These are phyloP conservation scores for Meloidogyne floridensis DNA, from an alignment of 1,140 invertebrate genomes.

Conservation along the genomic window DNA sequence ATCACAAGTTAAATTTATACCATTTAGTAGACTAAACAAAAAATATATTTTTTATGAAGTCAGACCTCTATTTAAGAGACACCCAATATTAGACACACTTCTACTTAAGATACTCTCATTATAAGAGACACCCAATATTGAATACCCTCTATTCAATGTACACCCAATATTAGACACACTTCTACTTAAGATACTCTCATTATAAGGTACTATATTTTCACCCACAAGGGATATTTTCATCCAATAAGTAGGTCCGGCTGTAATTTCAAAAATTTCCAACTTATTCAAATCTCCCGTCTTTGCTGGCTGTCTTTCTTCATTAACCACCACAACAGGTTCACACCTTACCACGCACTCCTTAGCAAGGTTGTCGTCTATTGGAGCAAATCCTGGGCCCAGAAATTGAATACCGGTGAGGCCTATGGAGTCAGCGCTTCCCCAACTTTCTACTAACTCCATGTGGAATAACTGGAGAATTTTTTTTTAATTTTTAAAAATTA, in stretches of 20 bases:
- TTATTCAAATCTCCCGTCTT: slow-evolving; percentile 10
- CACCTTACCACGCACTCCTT: slow-evolving; percentile 59
- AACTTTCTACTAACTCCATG: slow-evolving; percentile 68
- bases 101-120: too few relatives aligned
- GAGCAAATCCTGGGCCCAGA: slow-evolving; percentile 67
- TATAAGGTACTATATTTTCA: too few relatives aligned
- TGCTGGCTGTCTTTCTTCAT: slow-evolving; percentile 3
- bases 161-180: too few relatives aligned
- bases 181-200: too few relatives aligned
- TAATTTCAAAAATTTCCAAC: neutral
- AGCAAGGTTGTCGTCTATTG: slow-evolving; percentile 56
- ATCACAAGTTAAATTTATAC: slow-evolving; percentile 62
- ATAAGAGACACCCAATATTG: too few relatives aligned
- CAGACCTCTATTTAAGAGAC: too few relatives aligned
- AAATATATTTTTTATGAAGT: neutral
- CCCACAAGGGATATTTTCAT: too few relatives aligned
- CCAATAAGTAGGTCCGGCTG: too few relatives aligned
- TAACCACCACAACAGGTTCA: slow-evolving; percentile 57
- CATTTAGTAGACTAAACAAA: slow-evolving; percentile 14
- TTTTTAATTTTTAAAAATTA: slow-evolving; percentile 3
- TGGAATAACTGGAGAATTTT: slow-evolving; percentile 64
- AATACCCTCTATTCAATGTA: too few relatives aligned
- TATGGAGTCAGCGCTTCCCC: slow-evolving; percentile 68
- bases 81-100: too few relatives aligned
- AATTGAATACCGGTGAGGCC: slow-evolving; percentile 70